Evolutionary conservation across 2,113 vertebrate species (phyloP), one percentile per base, ranked within the genome.

Genomic region (Microtus montanus): DNA sequence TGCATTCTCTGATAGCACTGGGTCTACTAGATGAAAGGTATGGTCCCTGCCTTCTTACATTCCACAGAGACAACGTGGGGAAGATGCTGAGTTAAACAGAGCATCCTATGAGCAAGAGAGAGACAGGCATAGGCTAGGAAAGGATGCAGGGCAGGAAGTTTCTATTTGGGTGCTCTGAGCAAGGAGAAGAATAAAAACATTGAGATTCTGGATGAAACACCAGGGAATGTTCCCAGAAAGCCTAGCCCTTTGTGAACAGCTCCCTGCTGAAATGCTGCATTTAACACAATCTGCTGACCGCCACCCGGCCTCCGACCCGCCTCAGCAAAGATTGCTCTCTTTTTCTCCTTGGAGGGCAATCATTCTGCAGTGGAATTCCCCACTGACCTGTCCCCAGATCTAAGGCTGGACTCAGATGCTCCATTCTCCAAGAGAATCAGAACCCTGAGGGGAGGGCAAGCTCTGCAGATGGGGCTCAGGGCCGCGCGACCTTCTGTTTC

Each of bases 281-380:
- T 28, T 28, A 44, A 87, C 58, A 41, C 28, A 66, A 7, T 44
- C 52, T 9, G 0, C 52, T 91, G 85, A 66, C 47, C 7, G 12
- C 61, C 5, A 1, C 35, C 38, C 0, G 19, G 70, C 47, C 47
- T 30, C 71, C 17, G 12, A 3, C 49, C 28, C 3, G 63, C 44
- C 8, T 20, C 0, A 4, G 54, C 58, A 61, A 41, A 26, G 38
- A 7, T 20, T 19, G 1, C 13, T 38, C 73, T 30, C 0, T 11
- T 33, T 52, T 26, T n/a, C 74, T 64, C n/a, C 44, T n/a, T 38
- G 33, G 9, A 63, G 38, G 6, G n/a, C 1, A 20, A 54, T 38
- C 17, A 24, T 78, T 58, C 49, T 47, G 22, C 0, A 0, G 7
- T 15, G 17, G 28, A 63, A 54, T 86, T 83, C 35, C 44, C 49